phyloP scores from a whole-genome alignment of 2,113 vertebrate genomes.

The Craseonycteris thonglongyai region DNA sequence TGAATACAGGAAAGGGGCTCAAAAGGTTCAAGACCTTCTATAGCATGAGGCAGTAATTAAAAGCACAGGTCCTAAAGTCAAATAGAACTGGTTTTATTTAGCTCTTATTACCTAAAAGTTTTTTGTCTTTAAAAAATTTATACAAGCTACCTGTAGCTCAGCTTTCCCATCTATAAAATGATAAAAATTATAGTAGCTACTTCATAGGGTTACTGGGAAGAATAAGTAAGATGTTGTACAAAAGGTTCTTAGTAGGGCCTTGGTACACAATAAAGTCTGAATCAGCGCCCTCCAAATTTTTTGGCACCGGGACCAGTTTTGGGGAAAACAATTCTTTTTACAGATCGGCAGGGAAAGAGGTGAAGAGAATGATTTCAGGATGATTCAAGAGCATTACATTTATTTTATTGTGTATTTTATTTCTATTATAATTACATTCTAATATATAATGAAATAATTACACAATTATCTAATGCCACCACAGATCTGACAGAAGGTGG shows the following conservation, averaged over 20 bases:
- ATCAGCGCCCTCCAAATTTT: too few relatives aligned
- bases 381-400: too few relatives aligned
- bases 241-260: not conserved
- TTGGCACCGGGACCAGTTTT: too few relatives aligned
- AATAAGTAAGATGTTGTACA: not conserved
- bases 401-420: too few relatives aligned
- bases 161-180: not conserved
- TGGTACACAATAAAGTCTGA: not conserved
- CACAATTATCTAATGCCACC: too few relatives aligned
- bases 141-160: not conserved
- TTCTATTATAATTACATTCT: too few relatives aligned
- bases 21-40: not conserved
- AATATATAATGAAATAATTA: too few relatives aligned
- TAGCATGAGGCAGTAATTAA: not conserved
- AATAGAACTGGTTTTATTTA: not conserved
- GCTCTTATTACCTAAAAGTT: not conserved
- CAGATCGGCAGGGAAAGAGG: too few relatives aligned
- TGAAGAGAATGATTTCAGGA: too few relatives aligned
- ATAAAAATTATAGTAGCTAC: not conserved
- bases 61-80: not conserved
- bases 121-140: not conserved
- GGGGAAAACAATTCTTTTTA: too few relatives aligned
- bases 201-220: not conserved
- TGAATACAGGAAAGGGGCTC: not conserved
- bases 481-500: too few relatives aligned